phyloP scores from a whole-genome alignment of 37 sponge, comb jelly and placozoan genomes.

The Geodia barretti region DNA sequence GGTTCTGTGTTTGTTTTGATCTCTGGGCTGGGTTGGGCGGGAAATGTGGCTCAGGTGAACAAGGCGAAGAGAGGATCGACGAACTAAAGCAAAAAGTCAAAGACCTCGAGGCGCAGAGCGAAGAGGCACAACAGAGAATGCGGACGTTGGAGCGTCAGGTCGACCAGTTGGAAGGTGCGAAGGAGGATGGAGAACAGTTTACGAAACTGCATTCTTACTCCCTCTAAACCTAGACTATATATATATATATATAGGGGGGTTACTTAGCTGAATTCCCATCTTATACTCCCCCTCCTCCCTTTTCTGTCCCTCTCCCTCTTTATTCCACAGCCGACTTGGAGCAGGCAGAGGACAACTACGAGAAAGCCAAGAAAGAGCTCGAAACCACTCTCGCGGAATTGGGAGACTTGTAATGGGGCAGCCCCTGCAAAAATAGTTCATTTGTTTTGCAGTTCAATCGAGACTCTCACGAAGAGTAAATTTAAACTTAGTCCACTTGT shows the following conservation, averaged over 20 bases:
- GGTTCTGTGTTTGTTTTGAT: background rate
- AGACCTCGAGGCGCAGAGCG: conserved; percentile 3
- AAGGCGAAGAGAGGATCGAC: background rate
- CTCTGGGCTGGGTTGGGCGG: too few relatives aligned
- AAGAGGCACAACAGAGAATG: conserved; percentile 12
- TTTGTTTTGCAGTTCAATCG: background rate
- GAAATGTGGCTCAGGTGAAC: conserved; percentile 2
- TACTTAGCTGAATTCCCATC: too few relatives aligned
- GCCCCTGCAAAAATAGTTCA: conserved; percentile 16
- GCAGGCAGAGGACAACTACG: conserved; percentile 64
- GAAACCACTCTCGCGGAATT: conserved; percentile 69
- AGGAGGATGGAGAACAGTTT: background rate
- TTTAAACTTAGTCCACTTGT: too few relatives aligned
- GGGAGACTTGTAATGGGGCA: conserved; percentile 44
- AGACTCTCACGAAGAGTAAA: too few relatives aligned
- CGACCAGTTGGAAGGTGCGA: conserved; percentile 23
- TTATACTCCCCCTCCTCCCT: too few relatives aligned
- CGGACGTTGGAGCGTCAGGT: conserved; percentile 10
- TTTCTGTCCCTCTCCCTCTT: too few relatives aligned
- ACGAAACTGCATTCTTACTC: background rate
- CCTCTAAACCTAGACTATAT: conserved; percentile 7
- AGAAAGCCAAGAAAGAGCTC: conserved; percentile 69
- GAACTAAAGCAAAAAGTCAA: conserved; percentile 8
- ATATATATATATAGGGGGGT: too few relatives aligned
- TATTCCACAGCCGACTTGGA: conserved; percentile 67